Evolutionary conservation across 2,888 invertebrate genomes (phyloP), one percentile per base, ranked within the genome.

Genomic region (Octonoba sinensis): DNA sequence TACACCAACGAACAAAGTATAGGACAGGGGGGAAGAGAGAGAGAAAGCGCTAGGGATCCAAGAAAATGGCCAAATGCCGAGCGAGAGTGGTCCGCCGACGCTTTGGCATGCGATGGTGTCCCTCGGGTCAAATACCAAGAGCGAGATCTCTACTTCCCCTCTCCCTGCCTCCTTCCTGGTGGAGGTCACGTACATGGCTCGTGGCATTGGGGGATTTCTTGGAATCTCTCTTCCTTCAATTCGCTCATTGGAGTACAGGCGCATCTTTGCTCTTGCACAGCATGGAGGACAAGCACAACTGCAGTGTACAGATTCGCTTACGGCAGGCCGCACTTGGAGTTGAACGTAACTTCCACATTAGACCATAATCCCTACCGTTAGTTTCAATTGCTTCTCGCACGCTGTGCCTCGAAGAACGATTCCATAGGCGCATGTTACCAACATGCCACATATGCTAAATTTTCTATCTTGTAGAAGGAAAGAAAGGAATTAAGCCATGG

Each of bases 81-180:
- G 46, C 20, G 47, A 49, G 27, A 27, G 47, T 18, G 60, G 22
- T 24, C 57, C 36, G 51, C 49, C 60, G 71, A 59, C 71, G 49
- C n/a, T 16, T 18, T 20, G 70, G 71, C 49, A 59, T 70, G n/a
- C 18, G 44, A 20, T 18, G 36, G 36, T 51, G 51, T 69, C 69
- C 69, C 57, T 59, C 18, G 60, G 71, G 49, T 60, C 60, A 71
- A 49, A 71, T 60, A 60, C 71, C 71, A 71, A 20, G 16, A 59
- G 56, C 20, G 16, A 60, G 27, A 24, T n/a, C 27, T 22, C 24
- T 22, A 70, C 57, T 47, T 20, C 54, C 54, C 16, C 49, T 60
- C 49, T 49, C 60, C 60, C 27, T 47, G 44, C 20, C 27, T 71
- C 27, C 60, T 71, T 73, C 64, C 72, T 56, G 64, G 49, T 73